Conservation (phyloP, 2,797 vertebrate genomes). For the Thaleichthys pacificus region DNA sequence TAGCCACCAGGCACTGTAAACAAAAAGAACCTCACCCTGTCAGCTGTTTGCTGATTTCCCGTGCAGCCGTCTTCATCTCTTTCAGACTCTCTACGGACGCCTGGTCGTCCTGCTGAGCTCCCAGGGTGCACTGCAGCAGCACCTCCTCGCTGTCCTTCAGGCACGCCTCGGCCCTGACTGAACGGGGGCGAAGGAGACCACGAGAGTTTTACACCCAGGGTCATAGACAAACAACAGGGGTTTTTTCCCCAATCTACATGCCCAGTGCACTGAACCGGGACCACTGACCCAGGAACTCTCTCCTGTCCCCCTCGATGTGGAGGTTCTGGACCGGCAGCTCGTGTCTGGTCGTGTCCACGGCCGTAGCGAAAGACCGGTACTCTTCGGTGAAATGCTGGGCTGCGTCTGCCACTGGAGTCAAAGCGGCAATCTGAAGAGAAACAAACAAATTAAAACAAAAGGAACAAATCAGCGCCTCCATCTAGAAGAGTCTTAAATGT, state of each 20-base stretch:
- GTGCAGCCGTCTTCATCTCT: conserved; percentile 67
- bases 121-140: conserved; percentile 64
- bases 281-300: conserved; percentile 76
- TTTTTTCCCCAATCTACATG: not conserved
- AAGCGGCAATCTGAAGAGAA: conserved; percentile 70
- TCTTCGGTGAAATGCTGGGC: conserved; percentile 72
- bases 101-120: conserved; percentile 48
- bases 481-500: too few relatives aligned
- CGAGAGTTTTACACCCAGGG: too few relatives aligned
- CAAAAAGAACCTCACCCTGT: conserved; percentile 69
- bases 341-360: conserved; percentile 83
- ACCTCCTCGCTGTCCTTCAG: conserved; percentile 69
- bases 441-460: too few relatives aligned
- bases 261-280: too few relatives aligned
- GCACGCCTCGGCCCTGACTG: conserved; percentile 20
- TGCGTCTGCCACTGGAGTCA: conserved; percentile 69
- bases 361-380: conserved; percentile 79
- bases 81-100: conserved; percentile 56
- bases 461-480: not conserved
- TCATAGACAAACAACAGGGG: too few relatives aligned
- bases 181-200: too few relatives aligned
- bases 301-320: conserved; percentile 72
- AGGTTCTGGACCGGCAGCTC: conserved; percentile 81
- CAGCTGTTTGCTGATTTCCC: conserved; percentile 73
- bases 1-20: not conserved